Conservation (phyloP, 2,113 vertebrate species). For the Polyodon spathula region DNA sequence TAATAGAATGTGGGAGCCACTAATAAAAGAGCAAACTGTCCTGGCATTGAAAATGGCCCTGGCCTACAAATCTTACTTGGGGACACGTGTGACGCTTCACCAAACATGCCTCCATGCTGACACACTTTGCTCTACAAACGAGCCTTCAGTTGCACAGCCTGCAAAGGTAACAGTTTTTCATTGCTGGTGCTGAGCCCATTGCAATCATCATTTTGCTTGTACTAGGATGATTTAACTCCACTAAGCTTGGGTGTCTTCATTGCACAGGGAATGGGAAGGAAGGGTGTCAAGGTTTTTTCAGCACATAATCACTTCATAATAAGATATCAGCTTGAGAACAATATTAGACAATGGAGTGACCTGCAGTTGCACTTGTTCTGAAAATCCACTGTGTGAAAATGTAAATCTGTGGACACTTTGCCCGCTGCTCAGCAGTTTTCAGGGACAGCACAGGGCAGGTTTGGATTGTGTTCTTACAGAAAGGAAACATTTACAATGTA, state of each 20-base stretch:
- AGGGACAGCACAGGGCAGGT: background rate
- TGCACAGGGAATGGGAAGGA: too few relatives aligned
- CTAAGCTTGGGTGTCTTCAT: too few relatives aligned
- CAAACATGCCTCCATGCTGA: too few relatives aligned
- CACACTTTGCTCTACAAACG: too few relatives aligned
- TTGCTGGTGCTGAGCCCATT: background rate
- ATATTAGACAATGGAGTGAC: background rate
- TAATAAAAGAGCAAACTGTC: too few relatives aligned
- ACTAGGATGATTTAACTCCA: background rate
- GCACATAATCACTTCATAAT: background rate
- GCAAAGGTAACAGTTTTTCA: background rate
- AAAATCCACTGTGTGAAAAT: conserved; percentile 26
- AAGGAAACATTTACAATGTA: conserved; percentile 2
- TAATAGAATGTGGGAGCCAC: too few relatives aligned
- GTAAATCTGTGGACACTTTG: background rate
- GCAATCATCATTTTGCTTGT: background rate
- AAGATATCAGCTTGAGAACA: background rate
- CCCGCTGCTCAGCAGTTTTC: background rate
- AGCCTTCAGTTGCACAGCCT: too few relatives aligned
- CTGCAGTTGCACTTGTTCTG: background rate
- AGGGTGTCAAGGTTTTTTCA: background rate
- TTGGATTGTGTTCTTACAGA: background rate
- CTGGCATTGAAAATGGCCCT: too few relatives aligned
- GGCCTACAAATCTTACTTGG: too few relatives aligned
- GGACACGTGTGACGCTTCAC: too few relatives aligned